Conservation (phyloP, 1,140 invertebrate species). For the Arctopsyche grandis region DNA sequence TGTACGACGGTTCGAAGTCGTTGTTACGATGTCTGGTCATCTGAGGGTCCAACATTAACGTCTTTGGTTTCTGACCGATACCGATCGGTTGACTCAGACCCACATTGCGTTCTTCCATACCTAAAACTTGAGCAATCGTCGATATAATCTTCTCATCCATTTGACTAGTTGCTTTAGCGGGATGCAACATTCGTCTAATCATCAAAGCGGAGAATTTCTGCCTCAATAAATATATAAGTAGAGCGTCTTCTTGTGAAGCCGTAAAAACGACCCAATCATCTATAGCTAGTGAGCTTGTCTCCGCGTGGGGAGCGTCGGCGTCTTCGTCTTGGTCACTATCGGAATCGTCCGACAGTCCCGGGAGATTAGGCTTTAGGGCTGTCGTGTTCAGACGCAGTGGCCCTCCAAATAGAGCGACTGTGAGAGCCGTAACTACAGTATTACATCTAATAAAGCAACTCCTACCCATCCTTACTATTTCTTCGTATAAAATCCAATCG, state of each 20-base stretch:
- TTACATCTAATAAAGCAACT: slow-evolving; percentile 77
- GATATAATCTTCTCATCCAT: slow-evolving; percentile 79
- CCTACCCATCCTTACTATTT: slow-evolving; percentile 75
- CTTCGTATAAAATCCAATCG: slow-evolving; percentile 88
- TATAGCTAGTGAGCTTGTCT: slow-evolving; percentile 64
- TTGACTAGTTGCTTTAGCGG: slow-evolving; percentile 72
- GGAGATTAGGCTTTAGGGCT: slow-evolving; percentile 61
- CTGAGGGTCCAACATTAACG: slow-evolving; percentile 28
- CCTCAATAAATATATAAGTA: slow-evolving; percentile 76
- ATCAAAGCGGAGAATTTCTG: slow-evolving; percentile 84
- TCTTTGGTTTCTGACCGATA: slow-evolving; percentile 79
- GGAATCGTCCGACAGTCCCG: slow-evolving; percentile 63
- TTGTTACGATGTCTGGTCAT: background rate
- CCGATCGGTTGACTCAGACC: slow-evolving; percentile 79
- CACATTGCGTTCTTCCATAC: slow-evolving; percentile 76
- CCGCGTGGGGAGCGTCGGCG: slow-evolving; percentile 56
- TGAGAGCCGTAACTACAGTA: slow-evolving; percentile 81
- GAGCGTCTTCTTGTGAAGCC: slow-evolving; percentile 73
- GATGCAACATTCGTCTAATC: slow-evolving; percentile 76
- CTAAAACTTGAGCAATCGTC: slow-evolving; percentile 75
- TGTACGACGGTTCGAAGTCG: background rate
- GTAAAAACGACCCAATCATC: slow-evolving; percentile 87
- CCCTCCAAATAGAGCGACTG: slow-evolving; percentile 83
- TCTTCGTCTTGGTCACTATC: slow-evolving; percentile 68
- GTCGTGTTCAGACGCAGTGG: slow-evolving; percentile 70